A percentile compares a stretch with the other conserved stretches of the same genome.
Conservation (phyloP, 2,113 vertebrate species). For the Catharus bicknelli region DNA sequence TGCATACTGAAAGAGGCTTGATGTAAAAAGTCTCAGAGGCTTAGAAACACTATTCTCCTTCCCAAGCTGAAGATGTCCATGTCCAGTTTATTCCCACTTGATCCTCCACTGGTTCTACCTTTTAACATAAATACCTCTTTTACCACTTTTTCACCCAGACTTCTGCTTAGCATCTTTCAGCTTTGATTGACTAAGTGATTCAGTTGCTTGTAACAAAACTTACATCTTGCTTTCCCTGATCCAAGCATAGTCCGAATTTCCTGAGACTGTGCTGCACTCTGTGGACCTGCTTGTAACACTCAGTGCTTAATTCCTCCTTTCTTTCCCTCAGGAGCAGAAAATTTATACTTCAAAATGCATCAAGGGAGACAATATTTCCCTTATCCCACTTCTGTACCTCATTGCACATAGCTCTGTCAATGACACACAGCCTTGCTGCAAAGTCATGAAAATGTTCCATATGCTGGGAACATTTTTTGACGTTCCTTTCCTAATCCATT, state of each 20-base stretch:
- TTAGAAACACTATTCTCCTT: not conserved
- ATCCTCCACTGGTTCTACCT: not conserved
- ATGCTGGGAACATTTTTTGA: slow-evolving; percentile 22
- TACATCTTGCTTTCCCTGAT: not conserved
- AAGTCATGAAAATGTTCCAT: not conserved
- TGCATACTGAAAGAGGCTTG: not conserved
- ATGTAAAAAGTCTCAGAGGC: not conserved
- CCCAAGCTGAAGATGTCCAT: not conserved
- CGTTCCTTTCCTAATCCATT: slow-evolving; percentile 51
- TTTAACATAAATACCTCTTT: not conserved
- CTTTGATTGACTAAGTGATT: not conserved
- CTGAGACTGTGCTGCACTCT: not conserved
- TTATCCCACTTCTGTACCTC: not conserved
- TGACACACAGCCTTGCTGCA: not conserved
- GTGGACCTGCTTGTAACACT: not conserved
- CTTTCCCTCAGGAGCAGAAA: not conserved
- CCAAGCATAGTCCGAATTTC: not conserved
- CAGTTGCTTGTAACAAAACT: not conserved
- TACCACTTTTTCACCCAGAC: not conserved
- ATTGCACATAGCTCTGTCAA: not conserved
- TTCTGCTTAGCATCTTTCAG: not conserved
- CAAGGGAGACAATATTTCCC: not conserved
- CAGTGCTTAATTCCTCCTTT: not conserved
- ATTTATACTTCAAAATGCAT: not conserved
- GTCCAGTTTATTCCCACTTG: not conserved